phyloP scores from a whole-genome alignment of 1,140 invertebrate species.

The Riptortus pedestris region DNA sequence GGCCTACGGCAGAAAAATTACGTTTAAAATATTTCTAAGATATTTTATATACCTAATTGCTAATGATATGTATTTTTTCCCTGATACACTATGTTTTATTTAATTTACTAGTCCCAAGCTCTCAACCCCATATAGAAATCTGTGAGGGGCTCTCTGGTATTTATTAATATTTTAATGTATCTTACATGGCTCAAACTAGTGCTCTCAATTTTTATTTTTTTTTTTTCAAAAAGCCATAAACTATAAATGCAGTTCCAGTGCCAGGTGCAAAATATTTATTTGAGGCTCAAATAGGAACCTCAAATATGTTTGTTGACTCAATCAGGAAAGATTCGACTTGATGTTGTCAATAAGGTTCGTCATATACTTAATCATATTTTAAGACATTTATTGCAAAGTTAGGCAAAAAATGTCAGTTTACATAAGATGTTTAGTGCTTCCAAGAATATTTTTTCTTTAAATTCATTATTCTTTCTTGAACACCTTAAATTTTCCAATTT shows the following conservation, averaged over 20 bases:
- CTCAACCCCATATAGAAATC: neutral
- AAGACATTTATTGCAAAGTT: no score
- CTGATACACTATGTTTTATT: neutral
- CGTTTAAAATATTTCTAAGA: neutral
- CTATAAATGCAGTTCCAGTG: constrained; percentile 12
- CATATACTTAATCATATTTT: no score
- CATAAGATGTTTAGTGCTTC: no score
- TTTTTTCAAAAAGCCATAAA: neutral
- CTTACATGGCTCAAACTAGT: neutral
- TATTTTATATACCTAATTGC: constrained; percentile 6
- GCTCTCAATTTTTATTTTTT: neutral
- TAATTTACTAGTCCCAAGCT: constrained; percentile 5
- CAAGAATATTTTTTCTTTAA: no score
- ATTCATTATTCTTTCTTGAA: no score
- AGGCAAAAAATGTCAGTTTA: no score
- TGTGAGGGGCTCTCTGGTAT: neutral
- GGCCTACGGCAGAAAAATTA: neutral
- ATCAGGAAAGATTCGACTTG: no score
- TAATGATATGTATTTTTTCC: neutral
- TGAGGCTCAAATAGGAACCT: no score
- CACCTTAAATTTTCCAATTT: no score
- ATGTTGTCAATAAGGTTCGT: no score
- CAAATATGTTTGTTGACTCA: no score
- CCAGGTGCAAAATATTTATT: neutral
- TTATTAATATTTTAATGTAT: no score